Conservation (phyloP, 1,140 invertebrate species). For the Lepidostoma basale region DNA sequence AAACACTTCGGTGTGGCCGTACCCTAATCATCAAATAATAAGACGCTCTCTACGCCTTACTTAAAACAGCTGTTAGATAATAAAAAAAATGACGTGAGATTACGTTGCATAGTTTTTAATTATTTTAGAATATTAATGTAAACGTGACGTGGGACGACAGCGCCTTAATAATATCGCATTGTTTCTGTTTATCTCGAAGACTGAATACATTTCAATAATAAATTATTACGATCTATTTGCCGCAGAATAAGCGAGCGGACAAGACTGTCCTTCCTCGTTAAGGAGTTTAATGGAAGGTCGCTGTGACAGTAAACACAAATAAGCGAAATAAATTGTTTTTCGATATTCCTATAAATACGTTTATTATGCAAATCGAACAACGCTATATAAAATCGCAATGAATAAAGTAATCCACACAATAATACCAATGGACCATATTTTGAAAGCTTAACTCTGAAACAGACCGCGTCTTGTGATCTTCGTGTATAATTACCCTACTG, state of each 20-base stretch:
- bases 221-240: not conserved
- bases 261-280: not conserved
- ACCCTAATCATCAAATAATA: not conserved
- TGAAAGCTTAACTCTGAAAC: no score
- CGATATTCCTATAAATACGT: no score
- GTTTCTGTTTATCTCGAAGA: not conserved
- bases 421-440: no score
- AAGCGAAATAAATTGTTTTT: not conserved
- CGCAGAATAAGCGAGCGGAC: not conserved
- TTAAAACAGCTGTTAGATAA: constrained; percentile 6
- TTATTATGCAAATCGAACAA: no score
- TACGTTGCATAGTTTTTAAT: not conserved
- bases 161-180: not conserved
- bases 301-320: not conserved
- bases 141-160: not conserved
- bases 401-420: no score
- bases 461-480: not conserved
- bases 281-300: not conserved
- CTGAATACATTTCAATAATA: constrained; percentile 11
- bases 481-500: constrained; percentile 13
- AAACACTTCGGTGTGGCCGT: no score
- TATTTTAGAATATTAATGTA: not conserved
- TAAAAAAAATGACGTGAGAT: constrained; percentile 2
- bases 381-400: no score
- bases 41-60: not conserved